These are phyloP conservation scores for Caenorhabditis wallacei DNA, from an alignment of 2,888 invertebrate species.

Conservation along the genomic window DNA sequence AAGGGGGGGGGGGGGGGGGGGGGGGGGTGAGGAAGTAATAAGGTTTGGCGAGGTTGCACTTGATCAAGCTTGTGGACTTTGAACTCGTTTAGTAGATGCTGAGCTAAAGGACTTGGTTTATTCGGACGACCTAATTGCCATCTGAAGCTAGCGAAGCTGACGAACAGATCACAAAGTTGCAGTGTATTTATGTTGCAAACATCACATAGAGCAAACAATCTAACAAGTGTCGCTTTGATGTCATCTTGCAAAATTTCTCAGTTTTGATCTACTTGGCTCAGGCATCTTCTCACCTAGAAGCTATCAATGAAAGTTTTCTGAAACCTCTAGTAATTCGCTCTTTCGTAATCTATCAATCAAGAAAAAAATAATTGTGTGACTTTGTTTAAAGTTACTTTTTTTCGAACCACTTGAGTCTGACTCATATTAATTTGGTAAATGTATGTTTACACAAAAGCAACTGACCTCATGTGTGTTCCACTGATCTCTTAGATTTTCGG, in stretches of 20 bases:
- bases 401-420: neutral
- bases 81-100: too few species aligned
- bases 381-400: constrained; percentile 22
- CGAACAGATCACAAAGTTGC: neutral
- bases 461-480: constrained; percentile 2
- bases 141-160: too few species aligned
- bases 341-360: too few species aligned
- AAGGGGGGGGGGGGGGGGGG: too few species aligned
- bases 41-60: too few species aligned
- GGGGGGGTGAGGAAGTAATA: too few species aligned
- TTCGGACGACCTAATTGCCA: too few species aligned
- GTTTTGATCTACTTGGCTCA: neutral
- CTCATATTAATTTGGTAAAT: neutral
- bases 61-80: too few species aligned
- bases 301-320: too few species aligned
- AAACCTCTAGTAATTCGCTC: too few species aligned
- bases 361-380: neutral
- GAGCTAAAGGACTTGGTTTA: too few species aligned
- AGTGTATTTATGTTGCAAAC: constrained; percentile 8
- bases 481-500: neutral
- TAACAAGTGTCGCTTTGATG: constrained; percentile 6
- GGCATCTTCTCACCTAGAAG: too few species aligned
- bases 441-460: neutral
- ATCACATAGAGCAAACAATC: constrained; percentile 2
- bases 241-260: neutral